phyloP scores from a whole-genome alignment of 2,888 invertebrate species.

The Drosophila tanythrix region DNA sequence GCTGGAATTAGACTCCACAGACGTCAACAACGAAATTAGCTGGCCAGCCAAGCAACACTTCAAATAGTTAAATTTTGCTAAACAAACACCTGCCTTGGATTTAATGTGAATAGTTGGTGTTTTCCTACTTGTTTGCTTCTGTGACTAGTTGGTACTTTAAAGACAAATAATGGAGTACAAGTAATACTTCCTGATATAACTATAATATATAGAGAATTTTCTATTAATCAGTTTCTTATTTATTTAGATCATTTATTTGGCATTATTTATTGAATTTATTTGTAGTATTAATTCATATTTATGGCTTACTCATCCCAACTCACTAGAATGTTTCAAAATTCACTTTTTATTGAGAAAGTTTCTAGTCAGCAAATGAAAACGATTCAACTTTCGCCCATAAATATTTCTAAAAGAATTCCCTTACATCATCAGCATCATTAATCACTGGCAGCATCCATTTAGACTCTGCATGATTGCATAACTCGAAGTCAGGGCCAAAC shows the following conservation, averaged over 20 bases:
- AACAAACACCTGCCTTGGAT: conserved; percentile 59
- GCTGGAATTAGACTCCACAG: conserved; percentile 38
- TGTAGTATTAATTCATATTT: neutral
- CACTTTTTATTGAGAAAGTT: conserved; percentile 34
- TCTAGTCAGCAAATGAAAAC: neutral
- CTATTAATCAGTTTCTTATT: neutral
- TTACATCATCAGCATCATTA: conserved; percentile 11
- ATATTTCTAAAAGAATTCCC: neutral
- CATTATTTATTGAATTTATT: neutral
- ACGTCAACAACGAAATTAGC: conserved; percentile 24
- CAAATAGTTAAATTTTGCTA: conserved; percentile 29
- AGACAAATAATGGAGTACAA: neutral
- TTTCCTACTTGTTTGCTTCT: conserved; percentile 16
- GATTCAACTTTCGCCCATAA: conserved; percentile 1
- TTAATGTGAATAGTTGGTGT: conserved; percentile 26
- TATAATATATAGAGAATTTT: neutral
- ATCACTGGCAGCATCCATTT: conserved; percentile 10
- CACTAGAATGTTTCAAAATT: neutral
- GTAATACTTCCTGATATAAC: neutral
- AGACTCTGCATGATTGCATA: conserved; percentile 16
- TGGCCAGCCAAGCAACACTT: conserved; percentile 18
- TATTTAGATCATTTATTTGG: neutral
- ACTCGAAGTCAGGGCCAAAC: conserved; percentile 36
- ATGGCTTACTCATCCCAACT: no score
- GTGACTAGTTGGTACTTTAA: neutral